These are phyloP conservation scores for Anolis carolinensis DNA, from an alignment of 2,113 vertebrate genomes.

Conservation along the genomic window DNA sequence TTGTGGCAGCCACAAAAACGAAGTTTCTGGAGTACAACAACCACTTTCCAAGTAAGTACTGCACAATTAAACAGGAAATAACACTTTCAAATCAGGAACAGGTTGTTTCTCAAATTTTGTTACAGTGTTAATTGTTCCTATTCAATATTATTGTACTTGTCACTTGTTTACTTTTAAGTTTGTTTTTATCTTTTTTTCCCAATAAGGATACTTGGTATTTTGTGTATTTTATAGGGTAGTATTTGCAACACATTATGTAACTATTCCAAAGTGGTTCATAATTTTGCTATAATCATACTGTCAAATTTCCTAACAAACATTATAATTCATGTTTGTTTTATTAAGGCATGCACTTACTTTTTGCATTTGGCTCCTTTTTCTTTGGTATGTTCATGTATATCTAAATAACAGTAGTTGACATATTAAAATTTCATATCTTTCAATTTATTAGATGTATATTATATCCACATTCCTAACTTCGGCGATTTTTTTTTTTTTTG, in stretches of 20 bases:
- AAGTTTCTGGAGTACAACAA: too few relatives aligned
- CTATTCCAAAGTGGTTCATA: neutral
- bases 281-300: neutral
- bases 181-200: too few relatives aligned
- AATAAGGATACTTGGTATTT: neutral
- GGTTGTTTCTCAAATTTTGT: too few relatives aligned
- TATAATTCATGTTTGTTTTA: neutral
- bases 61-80: too few relatives aligned
- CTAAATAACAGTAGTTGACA: neutral
- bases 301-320: neutral
- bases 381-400: neutral
- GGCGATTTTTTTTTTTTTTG: neutral
- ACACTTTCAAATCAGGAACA: too few relatives aligned
- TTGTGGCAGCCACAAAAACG: too few relatives aligned
- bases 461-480: neutral
- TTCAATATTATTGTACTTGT: too few relatives aligned
- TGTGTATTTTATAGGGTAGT: neutral
- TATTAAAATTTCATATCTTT: neutral
- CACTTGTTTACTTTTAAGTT: too few relatives aligned
- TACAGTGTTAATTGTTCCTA: too few relatives aligned
- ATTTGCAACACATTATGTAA: neutral
- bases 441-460: neutral
- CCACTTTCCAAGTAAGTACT: too few relatives aligned
- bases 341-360: neutral
- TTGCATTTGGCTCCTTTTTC: neutral